Evolutionary conservation across 2,888 invertebrate species (phyloP).

Genomic region (Seladonia tumulorum): DNA sequence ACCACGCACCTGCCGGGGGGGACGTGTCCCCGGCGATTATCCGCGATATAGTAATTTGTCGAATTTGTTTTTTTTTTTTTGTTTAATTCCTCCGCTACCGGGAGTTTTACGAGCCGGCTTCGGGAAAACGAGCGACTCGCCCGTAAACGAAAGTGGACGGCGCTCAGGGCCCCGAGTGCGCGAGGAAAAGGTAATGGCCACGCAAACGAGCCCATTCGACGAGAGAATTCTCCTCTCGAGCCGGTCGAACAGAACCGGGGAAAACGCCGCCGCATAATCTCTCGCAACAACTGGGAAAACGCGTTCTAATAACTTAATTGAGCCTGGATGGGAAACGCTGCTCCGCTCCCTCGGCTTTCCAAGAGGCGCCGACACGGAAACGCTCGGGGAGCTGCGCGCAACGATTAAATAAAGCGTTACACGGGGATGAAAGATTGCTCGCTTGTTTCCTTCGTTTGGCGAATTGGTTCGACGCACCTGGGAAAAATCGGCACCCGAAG

Average conservation of each 20-base stretch:
- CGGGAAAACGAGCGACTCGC: conserved; percentile 27
- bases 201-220: conserved; percentile 21
- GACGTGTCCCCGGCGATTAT: conserved; percentile 35
- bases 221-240: neutral
- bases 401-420: neutral
- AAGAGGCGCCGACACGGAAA: neutral
- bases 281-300: conserved; percentile 30
- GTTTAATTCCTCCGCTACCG: conserved; percentile 36
- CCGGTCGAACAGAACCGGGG: neutral
- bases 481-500: too few relatives aligned
- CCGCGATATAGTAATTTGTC: conserved; percentile 49
- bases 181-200: conserved; percentile 26
- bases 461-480: too few relatives aligned
- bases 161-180: too few relatives aligned
- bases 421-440: neutral
- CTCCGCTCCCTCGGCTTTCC: neutral
- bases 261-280: conserved; percentile 32
- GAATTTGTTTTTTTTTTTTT: conserved; percentile 21
- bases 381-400: neutral
- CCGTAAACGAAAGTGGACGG: conserved; percentile 21
- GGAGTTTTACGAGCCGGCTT: conserved; percentile 33
- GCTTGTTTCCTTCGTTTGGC: neutral
- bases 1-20: conserved; percentile 38
- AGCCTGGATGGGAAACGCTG: neutral
- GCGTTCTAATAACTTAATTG: conserved; percentile 47